Evolutionary conservation across 2,888 invertebrate species (phyloP).

Genomic region (Metopia argyrocephala): DNA sequence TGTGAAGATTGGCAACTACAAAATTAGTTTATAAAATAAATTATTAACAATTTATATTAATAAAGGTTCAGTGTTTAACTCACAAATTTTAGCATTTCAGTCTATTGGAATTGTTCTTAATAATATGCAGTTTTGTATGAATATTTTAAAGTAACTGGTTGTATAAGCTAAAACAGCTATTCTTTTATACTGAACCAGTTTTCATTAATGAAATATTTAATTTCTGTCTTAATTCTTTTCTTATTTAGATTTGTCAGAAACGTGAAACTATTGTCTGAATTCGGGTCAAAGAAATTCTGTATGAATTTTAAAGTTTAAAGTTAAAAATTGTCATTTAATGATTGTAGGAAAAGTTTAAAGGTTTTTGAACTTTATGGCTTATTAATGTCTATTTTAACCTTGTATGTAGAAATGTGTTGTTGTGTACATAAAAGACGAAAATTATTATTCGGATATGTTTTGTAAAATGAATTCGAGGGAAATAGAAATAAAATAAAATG

Average conservation of each 20-base stretch:
- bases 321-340: neutral
- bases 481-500: too few relatives aligned
- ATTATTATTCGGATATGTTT: too few relatives aligned
- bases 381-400: too few relatives aligned
- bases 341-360: neutral
- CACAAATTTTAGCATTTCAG: slow-evolving; percentile 43
- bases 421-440: too few relatives aligned
- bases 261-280: slow-evolving; percentile 7
- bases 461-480: too few relatives aligned
- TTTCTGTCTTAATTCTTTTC: neutral
- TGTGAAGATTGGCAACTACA: slow-evolving; percentile 10
- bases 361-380: slow-evolving; percentile 17
- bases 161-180: neutral
- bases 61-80: neutral
- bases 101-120: neutral
- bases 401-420: too few relatives aligned
- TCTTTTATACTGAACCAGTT: slow-evolving; percentile 35
- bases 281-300: neutral
- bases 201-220: neutral
- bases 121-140: neutral
- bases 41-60: neutral
- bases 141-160: slow-evolving; percentile 18
- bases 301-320: neutral
- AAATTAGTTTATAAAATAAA: neutral
- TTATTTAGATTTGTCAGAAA: neutral